Evolutionary conservation across 2,888 invertebrate species (phyloP), one percentile per base, ranked within the genome.

Genomic region (Dicyrtoma fusca): DNA sequence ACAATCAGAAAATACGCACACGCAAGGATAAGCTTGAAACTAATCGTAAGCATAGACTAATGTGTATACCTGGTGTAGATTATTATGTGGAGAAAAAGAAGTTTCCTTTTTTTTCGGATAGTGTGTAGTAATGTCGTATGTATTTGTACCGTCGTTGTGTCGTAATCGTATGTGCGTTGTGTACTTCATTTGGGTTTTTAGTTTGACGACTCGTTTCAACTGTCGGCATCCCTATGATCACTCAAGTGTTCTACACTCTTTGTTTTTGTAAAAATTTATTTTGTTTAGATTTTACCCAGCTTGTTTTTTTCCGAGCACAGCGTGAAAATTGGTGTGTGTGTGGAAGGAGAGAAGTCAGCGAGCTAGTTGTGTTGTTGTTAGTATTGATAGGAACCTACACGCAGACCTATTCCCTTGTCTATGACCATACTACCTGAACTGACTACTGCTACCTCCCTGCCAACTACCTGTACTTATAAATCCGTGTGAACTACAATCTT

Each of bases 251-350:
- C 53, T 42, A 69, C 57, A 70, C 51, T 66, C 74, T 72, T 76
- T 76, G 76, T 76, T 76, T 76, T 76, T 74, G 70, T 74, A 51
- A 70, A 73, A 76, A 72, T 75, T 73, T 72, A 72, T 72, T 76
- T 75, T 49, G 64, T 71, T 71, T 62, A 25, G 23, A 63, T 74
- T 74, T 69, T 72, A 62, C 49, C 70, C 70, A 51, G 25, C 51
- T 25, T 23, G 51, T 47, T 66, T 66, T 66, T 66, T 72, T 21
- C 21, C 17, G 42, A 59, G 57, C 53, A 55, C 45, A 72, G 57
- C 72, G 53, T 71, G 71, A 64, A 71, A 71, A 71, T 71, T 64
- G 63, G 53, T 53, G 53, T 53, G 49, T 49, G 49, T 49, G 53
- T n/a, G 21, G 53, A 53, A 21, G 21, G 53, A 53, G 19, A 25